Base-by-base conservation (phyloP, 23 tunicate genomes). In the Oikopleura albicans region DNA sequence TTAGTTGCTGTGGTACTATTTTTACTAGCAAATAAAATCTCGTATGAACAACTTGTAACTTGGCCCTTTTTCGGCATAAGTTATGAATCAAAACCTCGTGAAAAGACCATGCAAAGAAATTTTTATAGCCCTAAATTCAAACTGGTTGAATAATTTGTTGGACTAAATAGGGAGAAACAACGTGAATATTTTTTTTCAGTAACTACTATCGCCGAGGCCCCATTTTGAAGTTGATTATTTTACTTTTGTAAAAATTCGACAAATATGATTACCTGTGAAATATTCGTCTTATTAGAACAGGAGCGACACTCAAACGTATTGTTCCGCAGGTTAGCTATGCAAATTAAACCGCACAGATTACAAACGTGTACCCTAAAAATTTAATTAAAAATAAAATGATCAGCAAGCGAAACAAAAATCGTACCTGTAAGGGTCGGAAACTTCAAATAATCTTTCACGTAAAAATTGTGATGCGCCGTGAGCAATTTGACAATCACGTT, bases 401-500 rank as follows among this genome's bases (percentile, higher is more conserved):
- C 22, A 49, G 12, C 12, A 49, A 49, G 22, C 63, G 22, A 49
- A 49, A 8, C 63, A 8, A 22, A 49, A 71, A 71, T 71, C 37
- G 28, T 71, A 71, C 79, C 33, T 85, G 85, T 95, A 95, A 40
- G 99, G 99, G 75, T 95, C 99, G 1, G 99, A 95, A 1, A 95
- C 99, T 71, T 95, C 99, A 66, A 95, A 95, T 66, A 95, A 66
- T 38, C 99, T 88, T 83, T 95, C 99, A 39, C 87, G 86, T 0
- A 95, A 57, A 76, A 95, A 95, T 76, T 95, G 99, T 16, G 99
- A 91, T 0, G 99, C 99, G 0, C 99, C 99, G 76, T 95, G 99
- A 84, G 99, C 99, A 76, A 95, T 95, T 83, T 95, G 99, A 84
- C 99, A 95, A 91, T 95, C 99, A 28, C 99, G 87, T 86, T 95